Percentiles rank a stretch among this genome's conserved stretches.
These are phyloP conservation scores for Epiblema foenella DNA, from an alignment of 2,888 invertebrate species.

Conservation along the genomic window DNA sequence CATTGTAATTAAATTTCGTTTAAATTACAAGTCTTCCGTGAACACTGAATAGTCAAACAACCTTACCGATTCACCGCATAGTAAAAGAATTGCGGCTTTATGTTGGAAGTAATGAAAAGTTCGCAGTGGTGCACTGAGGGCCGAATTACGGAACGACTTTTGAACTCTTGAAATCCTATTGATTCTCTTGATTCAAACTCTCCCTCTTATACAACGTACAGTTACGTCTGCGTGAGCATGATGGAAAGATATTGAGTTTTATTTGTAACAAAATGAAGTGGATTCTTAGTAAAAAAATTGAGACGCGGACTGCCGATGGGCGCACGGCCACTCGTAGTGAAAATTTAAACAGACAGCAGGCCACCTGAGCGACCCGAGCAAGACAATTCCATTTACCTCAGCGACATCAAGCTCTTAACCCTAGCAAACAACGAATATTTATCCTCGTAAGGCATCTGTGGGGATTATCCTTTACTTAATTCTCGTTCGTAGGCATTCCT, in stretches of 20 bases:
- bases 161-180: background rate
- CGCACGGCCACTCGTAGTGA: constrained; percentile 51
- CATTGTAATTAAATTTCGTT: background rate
- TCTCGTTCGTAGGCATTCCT: constrained; percentile 24
- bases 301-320: constrained; percentile 27
- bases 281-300: background rate
- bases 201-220: constrained; percentile 4
- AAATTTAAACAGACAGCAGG: constrained; percentile 65
- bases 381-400: constrained; percentile 69
- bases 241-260: background rate
- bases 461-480: constrained; percentile 18
- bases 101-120: constrained; percentile 54
- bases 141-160: background rate
- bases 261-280: too few species aligned
- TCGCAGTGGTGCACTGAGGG: constrained; percentile 34
- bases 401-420: constrained; percentile 45
- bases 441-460: constrained; percentile 28
- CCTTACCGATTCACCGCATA: constrained; percentile 20
- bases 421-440: constrained; percentile 33
- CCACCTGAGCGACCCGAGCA: constrained; percentile 56
- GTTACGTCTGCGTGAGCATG: background rate
- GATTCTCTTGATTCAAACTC: background rate
- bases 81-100: constrained; percentile 46
- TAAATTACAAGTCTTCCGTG: background rate
- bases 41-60: background rate